Percentiles rank a stretch among this genome's conserved stretches.
phyloP scores from a whole-genome alignment of 2,113 vertebrate genomes.

The Megaptera novaeangliae region DNA sequence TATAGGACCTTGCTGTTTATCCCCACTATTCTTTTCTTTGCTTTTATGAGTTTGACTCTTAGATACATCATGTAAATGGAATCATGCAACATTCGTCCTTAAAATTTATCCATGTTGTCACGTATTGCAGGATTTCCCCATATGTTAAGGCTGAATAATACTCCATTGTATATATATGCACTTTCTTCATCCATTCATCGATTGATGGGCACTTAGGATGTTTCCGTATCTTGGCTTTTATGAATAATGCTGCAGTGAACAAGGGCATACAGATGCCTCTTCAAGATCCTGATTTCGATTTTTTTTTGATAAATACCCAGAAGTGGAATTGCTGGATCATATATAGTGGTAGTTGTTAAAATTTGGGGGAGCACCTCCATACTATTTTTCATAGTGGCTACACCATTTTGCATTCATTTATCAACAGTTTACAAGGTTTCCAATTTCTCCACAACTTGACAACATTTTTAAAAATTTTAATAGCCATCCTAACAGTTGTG shows the following conservation, averaged over 20 bases:
- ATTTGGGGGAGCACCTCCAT: not conserved
- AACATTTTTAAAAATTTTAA: not conserved
- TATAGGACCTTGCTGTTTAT: not conserved
- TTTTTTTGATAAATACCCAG: not conserved
- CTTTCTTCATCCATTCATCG: not conserved
- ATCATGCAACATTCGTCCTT: not conserved
- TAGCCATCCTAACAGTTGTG: not conserved
- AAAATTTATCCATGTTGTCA: not conserved
- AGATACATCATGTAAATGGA: not conserved
- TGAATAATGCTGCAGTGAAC: not conserved
- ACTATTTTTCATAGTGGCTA: not conserved
- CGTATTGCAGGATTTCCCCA: not conserved
- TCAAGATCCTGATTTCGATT: not conserved
- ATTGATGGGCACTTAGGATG: not conserved
- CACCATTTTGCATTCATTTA: not conserved
- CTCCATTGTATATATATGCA: not conserved
- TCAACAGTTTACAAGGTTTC: not conserved
- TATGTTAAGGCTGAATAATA: not conserved
- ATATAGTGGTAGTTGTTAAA: not conserved
- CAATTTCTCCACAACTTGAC: not conserved
- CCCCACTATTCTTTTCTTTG: not conserved
- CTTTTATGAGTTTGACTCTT: not conserved
- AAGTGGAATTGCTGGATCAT: not conserved
- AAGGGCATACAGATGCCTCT: not conserved
- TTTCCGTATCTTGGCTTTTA: not conserved